A percentile compares a stretch with the other conserved stretches of the same genome.
phyloP scores from a whole-genome alignment of 2,113 vertebrate species.

The Jacana jacana region DNA sequence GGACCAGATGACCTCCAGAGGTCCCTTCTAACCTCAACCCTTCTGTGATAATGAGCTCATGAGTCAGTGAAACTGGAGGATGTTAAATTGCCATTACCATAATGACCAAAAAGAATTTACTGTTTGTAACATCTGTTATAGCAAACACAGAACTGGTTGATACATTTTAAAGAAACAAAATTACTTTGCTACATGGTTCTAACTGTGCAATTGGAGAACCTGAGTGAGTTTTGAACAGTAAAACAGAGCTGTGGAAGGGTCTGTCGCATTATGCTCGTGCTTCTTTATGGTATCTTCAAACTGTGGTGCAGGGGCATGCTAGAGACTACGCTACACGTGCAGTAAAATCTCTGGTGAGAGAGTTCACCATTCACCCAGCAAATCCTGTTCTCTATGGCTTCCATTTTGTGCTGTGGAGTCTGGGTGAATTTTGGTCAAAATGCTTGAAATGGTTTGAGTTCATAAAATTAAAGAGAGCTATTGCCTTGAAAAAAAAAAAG shows the following conservation, averaged over 20 bases:
- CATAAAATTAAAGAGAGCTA: not conserved
- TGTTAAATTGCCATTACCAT: fast-evolving
- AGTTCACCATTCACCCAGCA: not conserved
- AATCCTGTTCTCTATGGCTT: not conserved
- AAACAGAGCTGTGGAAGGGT: not conserved
- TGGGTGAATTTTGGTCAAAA: not conserved
- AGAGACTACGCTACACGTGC: fast-evolving
- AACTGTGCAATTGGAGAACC: not conserved
- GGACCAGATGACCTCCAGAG: not conserved
- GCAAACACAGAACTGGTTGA: not conserved
- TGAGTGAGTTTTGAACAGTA: not conserved
- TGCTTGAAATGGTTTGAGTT: not conserved
- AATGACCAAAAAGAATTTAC: not conserved
- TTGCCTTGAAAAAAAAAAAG: not conserved
- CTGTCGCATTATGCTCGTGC: not conserved
- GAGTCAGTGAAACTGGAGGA: fast-evolving
- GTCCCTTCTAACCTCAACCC: not conserved
- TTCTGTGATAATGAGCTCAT: fast-evolving
- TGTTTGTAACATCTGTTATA: fast-evolving
- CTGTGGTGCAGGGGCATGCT: fast-evolving
- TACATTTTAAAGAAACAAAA: not conserved
- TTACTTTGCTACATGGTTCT: not conserved
- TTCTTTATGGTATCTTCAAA: not conserved
- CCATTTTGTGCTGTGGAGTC: not conserved
- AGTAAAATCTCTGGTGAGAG: not conserved